These are phyloP conservation scores for Reinhardtius hippoglossoides DNA, from an alignment of 2,113 vertebrate genomes.

Conservation along the genomic window DNA sequence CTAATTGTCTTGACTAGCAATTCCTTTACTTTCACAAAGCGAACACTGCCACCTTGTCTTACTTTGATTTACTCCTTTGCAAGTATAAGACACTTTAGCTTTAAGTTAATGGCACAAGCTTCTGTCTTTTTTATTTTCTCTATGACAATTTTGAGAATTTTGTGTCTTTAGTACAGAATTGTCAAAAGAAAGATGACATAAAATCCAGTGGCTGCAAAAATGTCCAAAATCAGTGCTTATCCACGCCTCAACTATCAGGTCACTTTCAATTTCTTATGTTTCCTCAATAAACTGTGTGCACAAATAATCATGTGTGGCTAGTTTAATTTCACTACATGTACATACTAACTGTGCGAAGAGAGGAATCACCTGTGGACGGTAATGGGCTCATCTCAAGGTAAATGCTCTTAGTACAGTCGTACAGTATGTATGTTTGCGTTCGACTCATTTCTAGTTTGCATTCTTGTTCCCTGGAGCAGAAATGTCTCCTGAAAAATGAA, in stretches of 20 bases:
- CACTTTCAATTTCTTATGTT: background rate
- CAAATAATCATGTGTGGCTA: background rate
- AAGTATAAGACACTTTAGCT: too few relatives aligned
- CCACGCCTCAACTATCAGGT: background rate
- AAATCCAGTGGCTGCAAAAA: background rate
- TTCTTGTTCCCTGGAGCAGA: slow-evolving; percentile 6
- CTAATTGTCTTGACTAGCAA: too few relatives aligned
- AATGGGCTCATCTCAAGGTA: background rate
- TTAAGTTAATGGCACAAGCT: too few relatives aligned
- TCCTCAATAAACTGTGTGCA: background rate
- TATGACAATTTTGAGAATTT: background rate
- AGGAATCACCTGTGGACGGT: background rate
- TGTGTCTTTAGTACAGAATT: background rate
- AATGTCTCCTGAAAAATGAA: background rate
- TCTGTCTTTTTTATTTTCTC: background rate
- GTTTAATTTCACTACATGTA: too few relatives aligned
- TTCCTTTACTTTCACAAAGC: too few relatives aligned
- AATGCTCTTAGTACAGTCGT: background rate
- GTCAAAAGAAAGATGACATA: background rate
- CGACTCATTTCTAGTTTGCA: slow-evolving; percentile 12
- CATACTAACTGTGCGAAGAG: background rate
- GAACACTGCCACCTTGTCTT: too few relatives aligned
- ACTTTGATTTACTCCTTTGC: too few relatives aligned
- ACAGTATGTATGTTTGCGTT: background rate
- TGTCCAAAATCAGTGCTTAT: background rate